Evolutionary conservation across 1,140 invertebrate species (phyloP), one percentile per base, ranked within the genome.

Genomic region (Drosophila novamexicana): DNA sequence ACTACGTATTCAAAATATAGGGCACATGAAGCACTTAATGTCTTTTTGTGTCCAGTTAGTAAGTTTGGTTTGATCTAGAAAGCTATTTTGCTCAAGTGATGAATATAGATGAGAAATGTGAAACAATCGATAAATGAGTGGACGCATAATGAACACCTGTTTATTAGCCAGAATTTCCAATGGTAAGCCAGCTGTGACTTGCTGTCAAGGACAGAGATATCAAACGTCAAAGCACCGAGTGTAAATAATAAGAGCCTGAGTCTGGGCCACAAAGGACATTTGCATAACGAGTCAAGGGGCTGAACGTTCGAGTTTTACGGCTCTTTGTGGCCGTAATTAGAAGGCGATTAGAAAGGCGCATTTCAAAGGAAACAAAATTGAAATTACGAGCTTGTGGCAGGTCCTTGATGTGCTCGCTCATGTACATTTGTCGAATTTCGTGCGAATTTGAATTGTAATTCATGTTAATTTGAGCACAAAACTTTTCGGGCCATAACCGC

Each of bases 361-460:
- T 34, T 61, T 56, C 54, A 22, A 78, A 50, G 59, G 47, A 57
- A 64, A 72, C 39, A 49, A 40, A 47, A 73, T 68, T 73, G 70
- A 67, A 75, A 70, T 64, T 49, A 45, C 50, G 36, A 62, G 40
- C 45, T 18, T 37, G 16, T 18, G 16, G 16, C 10, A 32, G 34
- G 37, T 32, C 49, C 67, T 64, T 63, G 54, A 36, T 56, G 39
- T 37, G 22, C 14, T 62, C 22, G 39, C 34, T 75, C 62, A 47
- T 61, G 65, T 68, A 47, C 58, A 44, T 42, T 77, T 54, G 44
- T 32, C 22, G 74, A 75, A 75, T 75, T 61, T 81, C 84, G 84
- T 89, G 84, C 69, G 67, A 70, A 78, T 57, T 83, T 89, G 80
- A 89, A 89, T 81, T 84, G 77, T 62, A 58, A 64, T 78, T 89